A percentile compares a stretch with the other conserved stretches of the same genome.
Conservation (phyloP, 2,797 vertebrate species). For the Eupleurogrammus muticus region DNA sequence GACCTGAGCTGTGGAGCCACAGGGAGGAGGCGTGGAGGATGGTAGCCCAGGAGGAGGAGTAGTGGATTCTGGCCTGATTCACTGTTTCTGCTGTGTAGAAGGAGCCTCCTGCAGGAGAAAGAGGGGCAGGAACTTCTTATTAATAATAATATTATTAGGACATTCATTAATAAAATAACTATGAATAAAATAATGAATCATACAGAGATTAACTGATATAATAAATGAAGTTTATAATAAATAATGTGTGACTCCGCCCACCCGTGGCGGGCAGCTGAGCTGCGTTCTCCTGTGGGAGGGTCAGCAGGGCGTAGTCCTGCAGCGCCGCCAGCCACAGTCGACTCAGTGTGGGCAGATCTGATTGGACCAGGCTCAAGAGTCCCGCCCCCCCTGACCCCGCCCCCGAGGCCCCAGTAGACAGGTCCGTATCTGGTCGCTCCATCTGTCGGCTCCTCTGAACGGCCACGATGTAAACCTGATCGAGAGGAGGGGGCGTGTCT, state of each 20-base stretch:
- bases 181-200: too few species aligned
- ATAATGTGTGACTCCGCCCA: constrained; percentile 57
- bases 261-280: constrained; percentile 87
- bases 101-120: constrained; percentile 84
- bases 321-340: constrained; percentile 92
- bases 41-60: constrained; percentile 89
- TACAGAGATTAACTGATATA: too few species aligned
- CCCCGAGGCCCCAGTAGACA: constrained; percentile 42
- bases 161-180: too few species aligned
- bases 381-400: constrained; percentile 58
- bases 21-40: constrained; percentile 92
- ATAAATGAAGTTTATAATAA: too few species aligned
- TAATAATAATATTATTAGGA: too few species aligned
- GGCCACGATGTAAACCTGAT: constrained; percentile 92
- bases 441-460: constrained; percentile 82
- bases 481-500: background rate
- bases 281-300: constrained; percentile 86
- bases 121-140: background rate
- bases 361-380: constrained; percentile 89
- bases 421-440: constrained; percentile 61
- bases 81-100: constrained; percentile 93
- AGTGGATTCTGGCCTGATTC: constrained; percentile 88
- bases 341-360: constrained; percentile 89
- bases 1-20: constrained; percentile 92
- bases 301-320: constrained; percentile 92